Conservation (phyloP, 2,113 vertebrate species). For the Sander vitreus region DNA sequence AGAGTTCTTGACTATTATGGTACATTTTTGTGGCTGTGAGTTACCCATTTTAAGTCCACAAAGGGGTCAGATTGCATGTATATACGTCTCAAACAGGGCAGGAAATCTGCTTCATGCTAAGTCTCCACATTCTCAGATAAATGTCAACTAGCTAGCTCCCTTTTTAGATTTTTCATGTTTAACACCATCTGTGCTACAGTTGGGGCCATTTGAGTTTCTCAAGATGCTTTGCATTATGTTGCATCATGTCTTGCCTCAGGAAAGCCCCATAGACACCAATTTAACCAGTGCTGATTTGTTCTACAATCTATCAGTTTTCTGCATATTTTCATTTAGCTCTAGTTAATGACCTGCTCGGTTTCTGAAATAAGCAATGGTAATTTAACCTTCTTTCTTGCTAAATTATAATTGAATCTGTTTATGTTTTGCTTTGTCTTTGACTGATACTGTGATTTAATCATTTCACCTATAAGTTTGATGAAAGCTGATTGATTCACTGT, state of each 20-base stretch:
- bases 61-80: neutral
- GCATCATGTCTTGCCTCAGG: constrained; percentile 71
- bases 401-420: constrained; percentile 25
- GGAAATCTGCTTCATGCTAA: constrained; percentile 16
- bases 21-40: neutral
- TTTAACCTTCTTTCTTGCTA: constrained; percentile 34
- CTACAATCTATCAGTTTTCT: constrained; percentile 54
- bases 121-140: constrained; percentile 17
- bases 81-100: neutral
- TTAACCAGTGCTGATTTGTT: constrained; percentile 60
- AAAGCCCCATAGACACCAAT: constrained; percentile 64
- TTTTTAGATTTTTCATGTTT: constrained; percentile 24
- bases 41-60: neutral
- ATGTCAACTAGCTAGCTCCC: constrained; percentile 32
- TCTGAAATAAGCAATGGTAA: constrained; percentile 36
- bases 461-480: constrained; percentile 40
- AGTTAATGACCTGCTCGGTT: constrained; percentile 53
- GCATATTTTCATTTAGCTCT: constrained; percentile 55
- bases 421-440: constrained; percentile 29
- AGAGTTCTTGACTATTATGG: too few relatives aligned
- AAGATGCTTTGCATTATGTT: constrained; percentile 68
- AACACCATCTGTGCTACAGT: constrained; percentile 22
- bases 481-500: constrained; percentile 35
- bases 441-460: constrained; percentile 33
- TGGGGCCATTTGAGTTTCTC: constrained; percentile 49